These are phyloP conservation scores for Zele albiditarsus DNA, from an alignment of 2,888 invertebrate species.

Conservation along the genomic window DNA sequence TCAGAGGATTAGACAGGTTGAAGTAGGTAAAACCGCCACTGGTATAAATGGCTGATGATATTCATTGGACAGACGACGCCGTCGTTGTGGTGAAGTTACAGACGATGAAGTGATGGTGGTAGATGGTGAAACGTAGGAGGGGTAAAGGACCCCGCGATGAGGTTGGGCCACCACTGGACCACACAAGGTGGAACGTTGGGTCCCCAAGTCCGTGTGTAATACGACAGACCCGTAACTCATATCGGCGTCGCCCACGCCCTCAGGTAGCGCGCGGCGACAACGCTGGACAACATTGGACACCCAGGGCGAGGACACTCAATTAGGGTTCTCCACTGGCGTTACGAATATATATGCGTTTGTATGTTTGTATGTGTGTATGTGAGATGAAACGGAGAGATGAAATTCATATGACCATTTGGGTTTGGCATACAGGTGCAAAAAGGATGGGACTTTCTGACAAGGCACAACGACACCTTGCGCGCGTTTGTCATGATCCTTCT, in stretches of 20 bases:
- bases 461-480: constrained; percentile 41
- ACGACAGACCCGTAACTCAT: constrained; percentile 72
- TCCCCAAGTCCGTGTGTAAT: constrained; percentile 63
- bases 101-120: constrained; percentile 29
- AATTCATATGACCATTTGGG: constrained; percentile 4
- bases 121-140: constrained; percentile 41
- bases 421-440: constrained; percentile 14
- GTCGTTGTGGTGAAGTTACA: neutral
- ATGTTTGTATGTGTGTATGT: constrained; percentile 12
- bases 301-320: constrained; percentile 73
- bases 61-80: constrained; percentile 18
- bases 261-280: constrained; percentile 69
- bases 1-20: constrained; percentile 38
- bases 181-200: constrained; percentile 42
- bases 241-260: constrained; percentile 70
- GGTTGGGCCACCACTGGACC: constrained; percentile 64
- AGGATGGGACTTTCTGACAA: constrained; percentile 22
- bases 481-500: constrained; percentile 15
- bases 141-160: constrained; percentile 39
- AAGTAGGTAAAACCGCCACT: constrained; percentile 36
- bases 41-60: constrained; percentile 59
- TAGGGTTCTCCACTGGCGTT: constrained; percentile 56
- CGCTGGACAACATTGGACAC: constrained; percentile 70
- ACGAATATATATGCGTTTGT: constrained; percentile 28
- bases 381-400: constrained; percentile 19